Evolutionary conservation across 2,888 invertebrate genomes (phyloP).

Genomic region (Oligia latruncula): DNA sequence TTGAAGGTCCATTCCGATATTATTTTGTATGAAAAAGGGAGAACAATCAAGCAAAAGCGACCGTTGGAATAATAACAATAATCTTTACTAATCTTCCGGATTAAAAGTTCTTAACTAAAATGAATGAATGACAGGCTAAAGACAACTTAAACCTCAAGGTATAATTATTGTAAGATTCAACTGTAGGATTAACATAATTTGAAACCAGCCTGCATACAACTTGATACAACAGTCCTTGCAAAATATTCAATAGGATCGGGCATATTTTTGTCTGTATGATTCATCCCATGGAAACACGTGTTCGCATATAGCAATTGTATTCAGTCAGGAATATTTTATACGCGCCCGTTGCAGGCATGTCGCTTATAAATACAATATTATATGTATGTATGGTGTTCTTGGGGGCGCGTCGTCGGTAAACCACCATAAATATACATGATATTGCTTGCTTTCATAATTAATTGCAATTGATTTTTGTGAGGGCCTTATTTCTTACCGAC

Average conservation of each 20-base stretch:
- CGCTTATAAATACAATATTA: slow-evolving; percentile 54
- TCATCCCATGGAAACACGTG: slow-evolving; percentile 62
- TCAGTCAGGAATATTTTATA: slow-evolving; percentile 66
- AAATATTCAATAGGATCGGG: slow-evolving; percentile 35
- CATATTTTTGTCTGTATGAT: slow-evolving; percentile 60
- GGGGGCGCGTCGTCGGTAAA: slow-evolving; percentile 30
- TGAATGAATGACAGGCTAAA: not conserved
- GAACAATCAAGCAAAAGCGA: not conserved
- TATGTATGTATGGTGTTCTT: slow-evolving; percentile 52
- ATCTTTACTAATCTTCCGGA: not conserved
- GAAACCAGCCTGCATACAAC: not conserved
- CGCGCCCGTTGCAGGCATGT: slow-evolving; percentile 54
- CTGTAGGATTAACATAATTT: not conserved
- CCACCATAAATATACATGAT: slow-evolving; percentile 35
- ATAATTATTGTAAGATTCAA: not conserved
- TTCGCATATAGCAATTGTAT: slow-evolving; percentile 65
- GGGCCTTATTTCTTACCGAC: not conserved
- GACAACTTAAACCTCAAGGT: not conserved
- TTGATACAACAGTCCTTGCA: not conserved
- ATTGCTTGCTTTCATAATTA: slow-evolving; percentile 24
- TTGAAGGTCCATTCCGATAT: not conserved
- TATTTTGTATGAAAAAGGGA: not conserved
- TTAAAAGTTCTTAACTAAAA: not conserved
- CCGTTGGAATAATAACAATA: not conserved
- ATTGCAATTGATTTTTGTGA: slow-evolving; percentile 1